Conservation (phyloP, 2,888 invertebrate species). For the Hipparchia sbordonii region DNA sequence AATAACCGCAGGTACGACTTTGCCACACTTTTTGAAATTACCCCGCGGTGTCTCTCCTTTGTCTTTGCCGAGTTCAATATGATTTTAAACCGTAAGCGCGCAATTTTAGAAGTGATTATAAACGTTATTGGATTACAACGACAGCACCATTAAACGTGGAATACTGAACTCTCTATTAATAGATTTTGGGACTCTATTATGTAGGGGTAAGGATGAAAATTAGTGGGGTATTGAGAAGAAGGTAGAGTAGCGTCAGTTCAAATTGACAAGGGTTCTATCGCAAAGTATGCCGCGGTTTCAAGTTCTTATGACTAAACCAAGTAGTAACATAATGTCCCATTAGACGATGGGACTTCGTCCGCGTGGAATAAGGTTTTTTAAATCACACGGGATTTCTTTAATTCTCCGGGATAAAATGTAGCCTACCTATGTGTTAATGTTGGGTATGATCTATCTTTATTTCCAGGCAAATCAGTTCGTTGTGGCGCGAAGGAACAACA, state of each 20-base stretch:
- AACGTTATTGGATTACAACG: not conserved
- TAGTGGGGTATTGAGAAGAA: not conserved
- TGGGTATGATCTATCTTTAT: no score
- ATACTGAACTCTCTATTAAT: not conserved
- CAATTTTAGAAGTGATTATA: not conserved
- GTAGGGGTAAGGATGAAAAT: not conserved
- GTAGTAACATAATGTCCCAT: not conserved
- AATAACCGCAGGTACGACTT: conserved; percentile 38
- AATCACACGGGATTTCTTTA: no score
- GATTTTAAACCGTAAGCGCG: not conserved
- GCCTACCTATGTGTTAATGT: no score
- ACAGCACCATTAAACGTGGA: not conserved
- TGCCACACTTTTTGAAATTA: conserved; percentile 52
- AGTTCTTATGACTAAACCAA: not conserved
- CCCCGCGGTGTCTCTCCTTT: conserved; percentile 22
- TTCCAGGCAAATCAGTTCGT: no score
- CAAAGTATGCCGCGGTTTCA: not conserved
- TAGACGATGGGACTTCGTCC: no score
- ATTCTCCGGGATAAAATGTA: no score
- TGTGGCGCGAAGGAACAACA: no score
- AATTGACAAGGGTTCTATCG: not conserved
- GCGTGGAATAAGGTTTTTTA: no score
- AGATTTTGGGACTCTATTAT: not conserved
- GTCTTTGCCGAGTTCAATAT: not conserved
- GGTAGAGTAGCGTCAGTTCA: not conserved